Percentiles rank a stretch among this genome's conserved stretches.
These are phyloP conservation scores for Turnix velox DNA, from an alignment of 2,113 vertebrate species.

Conservation along the genomic window DNA sequence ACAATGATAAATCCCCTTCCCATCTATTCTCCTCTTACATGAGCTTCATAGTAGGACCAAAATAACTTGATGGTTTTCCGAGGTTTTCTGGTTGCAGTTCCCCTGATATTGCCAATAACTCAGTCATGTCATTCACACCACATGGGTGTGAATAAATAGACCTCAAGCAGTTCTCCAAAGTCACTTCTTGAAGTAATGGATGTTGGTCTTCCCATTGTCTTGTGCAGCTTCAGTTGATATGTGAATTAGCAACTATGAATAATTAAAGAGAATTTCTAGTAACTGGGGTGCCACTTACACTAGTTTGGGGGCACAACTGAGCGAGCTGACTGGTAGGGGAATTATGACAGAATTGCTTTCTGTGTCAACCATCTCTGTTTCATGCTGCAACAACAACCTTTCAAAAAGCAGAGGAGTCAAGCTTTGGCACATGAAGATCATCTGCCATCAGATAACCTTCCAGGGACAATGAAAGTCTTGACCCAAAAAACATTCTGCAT, in stretches of 20 bases:
- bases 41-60: not conserved
- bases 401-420: not conserved
- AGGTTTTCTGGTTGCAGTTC: not conserved
- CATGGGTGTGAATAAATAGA: not conserved
- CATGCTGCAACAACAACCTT: not conserved
- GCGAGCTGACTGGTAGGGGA: not conserved
- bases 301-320: not conserved
- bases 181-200: not conserved
- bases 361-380: not conserved
- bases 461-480: not conserved
- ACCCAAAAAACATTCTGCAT: not conserved
- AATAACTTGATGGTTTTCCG: not conserved
- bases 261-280: not conserved
- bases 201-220: not conserved
- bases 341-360: not conserved
- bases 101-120: not conserved
- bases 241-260: not conserved
- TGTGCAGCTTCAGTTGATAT: not conserved
- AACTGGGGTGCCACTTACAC: not conserved
- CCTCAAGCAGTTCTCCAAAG: not conserved
- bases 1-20: not conserved
- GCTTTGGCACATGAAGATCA: not conserved
- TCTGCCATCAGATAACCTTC: not conserved
- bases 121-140: not conserved
- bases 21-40: not conserved